Conservation (phyloP, 2,888 invertebrate species). For the Trachelus iudaicus region DNA sequence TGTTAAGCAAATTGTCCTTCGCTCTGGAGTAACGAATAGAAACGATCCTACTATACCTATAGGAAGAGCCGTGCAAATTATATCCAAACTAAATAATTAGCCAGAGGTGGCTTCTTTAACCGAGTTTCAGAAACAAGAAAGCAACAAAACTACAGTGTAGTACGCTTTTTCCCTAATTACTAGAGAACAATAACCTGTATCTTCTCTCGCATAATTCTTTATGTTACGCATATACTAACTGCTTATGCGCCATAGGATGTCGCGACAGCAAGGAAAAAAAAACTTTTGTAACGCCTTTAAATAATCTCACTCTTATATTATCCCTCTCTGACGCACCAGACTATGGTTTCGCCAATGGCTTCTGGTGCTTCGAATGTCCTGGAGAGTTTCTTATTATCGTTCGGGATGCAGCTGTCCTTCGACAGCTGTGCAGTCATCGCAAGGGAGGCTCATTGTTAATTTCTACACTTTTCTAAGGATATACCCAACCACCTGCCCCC, state of each 20-base stretch:
- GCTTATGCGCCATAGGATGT: neutral
- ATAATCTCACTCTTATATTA: neutral
- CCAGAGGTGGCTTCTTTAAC: neutral
- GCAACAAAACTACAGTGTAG: neutral
- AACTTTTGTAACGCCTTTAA: neutral
- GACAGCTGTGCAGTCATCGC: constrained; percentile 48
- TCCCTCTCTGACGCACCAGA: neutral
- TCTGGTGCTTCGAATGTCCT: neutral
- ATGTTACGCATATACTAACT: neutral
- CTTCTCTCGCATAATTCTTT: neutral
- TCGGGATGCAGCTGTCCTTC: constrained; percentile 51
- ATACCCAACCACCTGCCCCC: constrained; percentile 44
- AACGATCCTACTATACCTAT: neutral
- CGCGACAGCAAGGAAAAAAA: neutral
- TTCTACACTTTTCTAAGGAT: constrained; percentile 38
- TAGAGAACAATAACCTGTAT: neutral
- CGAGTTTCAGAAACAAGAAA: neutral
- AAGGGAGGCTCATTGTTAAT: constrained; percentile 44
- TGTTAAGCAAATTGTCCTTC: neutral
- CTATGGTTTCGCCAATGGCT: neutral
- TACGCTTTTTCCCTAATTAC: neutral
- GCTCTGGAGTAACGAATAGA: neutral
- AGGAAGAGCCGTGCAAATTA: neutral
- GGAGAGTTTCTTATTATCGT: neutral
- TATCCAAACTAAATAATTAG: neutral